Evolutionary conservation across 2,113 vertebrate species (phyloP), one percentile per base, ranked within the genome.

Genomic region (Ailurus styani): DNA sequence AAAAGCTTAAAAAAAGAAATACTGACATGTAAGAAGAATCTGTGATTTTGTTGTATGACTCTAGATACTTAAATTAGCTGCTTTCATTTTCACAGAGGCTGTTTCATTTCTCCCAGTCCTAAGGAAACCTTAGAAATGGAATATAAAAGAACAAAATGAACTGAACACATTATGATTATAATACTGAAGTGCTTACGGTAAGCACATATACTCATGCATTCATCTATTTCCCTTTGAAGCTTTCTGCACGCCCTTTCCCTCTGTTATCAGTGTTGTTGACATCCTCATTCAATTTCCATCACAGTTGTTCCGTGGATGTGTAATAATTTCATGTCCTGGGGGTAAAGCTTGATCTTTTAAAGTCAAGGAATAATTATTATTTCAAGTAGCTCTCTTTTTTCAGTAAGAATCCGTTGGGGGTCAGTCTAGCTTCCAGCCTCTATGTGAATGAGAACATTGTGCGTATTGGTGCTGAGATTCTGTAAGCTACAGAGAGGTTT

Each of bases 371-470:
- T 31, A 42, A 90, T 52, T 52, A 81, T 57, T 52, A 45, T 34
- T 77, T 57, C 40, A 90, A 95, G 78, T 62, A 57, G 45, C 78
- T 94, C 29, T 47, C 5, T n/a, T 62, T 91, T 64, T 66, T 72
- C 86, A 55, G 5, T 21, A 13, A 66, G 37, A 77, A 42, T 62
- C 6, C 40, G 72, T 11, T 17, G 40, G 27, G 75, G 75, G 60
- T 90, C 64, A 45, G 18, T 29, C 77, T 83, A 73, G 73, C 29
- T 85, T 92, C 64, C 15, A 70, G 52, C 50, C 6, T 87, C 40
- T 21, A 9, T 6, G 15, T 72, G 75, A 64, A 40, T 15, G 52
- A 57, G 50, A 89, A 62, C 15, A 4, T 7, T 20, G n/a, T 40
- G 13, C 45, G 72, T 92, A 23, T 34, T 75, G 50, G 29, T 54